Conservation (phyloP, 2,797 vertebrate genomes). For the Valencia hispanica region DNA sequence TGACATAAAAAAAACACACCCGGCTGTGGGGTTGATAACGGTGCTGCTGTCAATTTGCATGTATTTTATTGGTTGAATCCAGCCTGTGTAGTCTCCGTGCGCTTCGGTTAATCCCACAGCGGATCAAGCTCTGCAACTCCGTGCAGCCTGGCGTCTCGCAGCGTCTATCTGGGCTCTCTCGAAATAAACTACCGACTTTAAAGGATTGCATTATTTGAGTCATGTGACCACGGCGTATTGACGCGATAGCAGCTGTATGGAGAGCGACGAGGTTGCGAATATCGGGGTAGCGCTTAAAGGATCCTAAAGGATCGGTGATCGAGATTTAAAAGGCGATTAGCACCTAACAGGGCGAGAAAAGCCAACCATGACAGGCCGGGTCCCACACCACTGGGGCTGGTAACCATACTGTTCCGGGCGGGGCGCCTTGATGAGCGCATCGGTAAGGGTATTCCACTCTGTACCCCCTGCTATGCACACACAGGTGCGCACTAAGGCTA, state of each 20-base stretch:
- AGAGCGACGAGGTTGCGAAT: slow-evolving; percentile 17
- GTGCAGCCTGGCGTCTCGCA: slow-evolving; percentile 44
- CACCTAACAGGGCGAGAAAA: slow-evolving; percentile 24
- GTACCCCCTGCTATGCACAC: neutral
- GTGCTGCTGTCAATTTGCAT: slow-evolving; percentile 80
- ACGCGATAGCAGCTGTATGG: slow-evolving; percentile 26
- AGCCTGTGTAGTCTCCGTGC: slow-evolving; percentile 59
- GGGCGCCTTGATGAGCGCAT: slow-evolving; percentile 61
- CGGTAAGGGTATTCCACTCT: slow-evolving; percentile 56
- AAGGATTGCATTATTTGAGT: slow-evolving; percentile 66
- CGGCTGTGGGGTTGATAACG: slow-evolving; percentile 62
- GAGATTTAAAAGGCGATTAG: slow-evolving; percentile 56
- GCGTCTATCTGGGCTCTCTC: slow-evolving; percentile 11
- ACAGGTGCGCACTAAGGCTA: neutral
- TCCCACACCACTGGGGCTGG: slow-evolving; percentile 27
- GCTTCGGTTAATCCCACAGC: slow-evolving; percentile 70
- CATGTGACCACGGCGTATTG: slow-evolving; percentile 37
- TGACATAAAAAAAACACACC: slow-evolving; percentile 30
- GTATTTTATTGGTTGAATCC: slow-evolving; percentile 69
- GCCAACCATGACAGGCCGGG: slow-evolving; percentile 52
- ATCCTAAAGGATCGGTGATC: slow-evolving; percentile 42
- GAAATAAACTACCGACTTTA: slow-evolving; percentile 54
- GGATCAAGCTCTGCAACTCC: slow-evolving; percentile 66
- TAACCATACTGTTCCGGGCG: slow-evolving; percentile 43
- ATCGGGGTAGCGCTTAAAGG: slow-evolving; percentile 41